A percentile compares a stretch with the other conserved stretches of the same genome.
phyloP scores from a whole-genome alignment of 2,113 vertebrate genomes.

The Chauna torquata region DNA sequence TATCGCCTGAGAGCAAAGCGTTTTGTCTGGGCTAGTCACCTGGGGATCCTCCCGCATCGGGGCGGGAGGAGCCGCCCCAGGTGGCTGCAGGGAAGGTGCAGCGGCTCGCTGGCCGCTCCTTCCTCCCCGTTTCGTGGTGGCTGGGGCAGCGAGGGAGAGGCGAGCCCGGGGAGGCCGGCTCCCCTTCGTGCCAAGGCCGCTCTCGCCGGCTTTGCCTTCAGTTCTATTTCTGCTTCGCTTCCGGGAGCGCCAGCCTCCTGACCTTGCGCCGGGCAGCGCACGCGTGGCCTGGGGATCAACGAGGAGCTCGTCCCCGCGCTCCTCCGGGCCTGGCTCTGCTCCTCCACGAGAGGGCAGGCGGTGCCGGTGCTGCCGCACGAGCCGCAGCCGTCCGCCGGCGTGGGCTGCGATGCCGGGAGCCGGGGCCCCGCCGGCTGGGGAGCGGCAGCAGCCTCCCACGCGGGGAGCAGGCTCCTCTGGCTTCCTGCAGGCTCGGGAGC shows the following conservation, averaged over 20 bases:
- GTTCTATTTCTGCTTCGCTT: neutral
- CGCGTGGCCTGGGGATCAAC: no score
- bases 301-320: neutral
- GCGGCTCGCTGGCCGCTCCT: neutral
- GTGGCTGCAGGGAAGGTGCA: neutral
- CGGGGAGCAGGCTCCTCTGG: neutral
- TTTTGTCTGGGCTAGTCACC: neutral
- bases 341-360: neutral
- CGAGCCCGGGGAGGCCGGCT: no score
- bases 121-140: neutral
- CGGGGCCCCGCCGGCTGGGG: fast-evolving
- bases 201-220: fast-evolving
- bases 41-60: neutral
- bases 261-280: no score
- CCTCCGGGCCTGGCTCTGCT: neutral
- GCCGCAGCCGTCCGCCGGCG: neutral
- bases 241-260: fast-evolving
- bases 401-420: neutral
- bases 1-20: neutral
- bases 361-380: neutral
- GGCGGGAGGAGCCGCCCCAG: neutral
- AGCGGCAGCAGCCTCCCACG: neutral
- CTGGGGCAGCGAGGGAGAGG: no score
- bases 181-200: fast-evolving
- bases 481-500: neutral